These are phyloP conservation scores for Corvus moneduloides DNA, from an alignment of 2,113 vertebrate genomes.

Conservation along the genomic window DNA sequence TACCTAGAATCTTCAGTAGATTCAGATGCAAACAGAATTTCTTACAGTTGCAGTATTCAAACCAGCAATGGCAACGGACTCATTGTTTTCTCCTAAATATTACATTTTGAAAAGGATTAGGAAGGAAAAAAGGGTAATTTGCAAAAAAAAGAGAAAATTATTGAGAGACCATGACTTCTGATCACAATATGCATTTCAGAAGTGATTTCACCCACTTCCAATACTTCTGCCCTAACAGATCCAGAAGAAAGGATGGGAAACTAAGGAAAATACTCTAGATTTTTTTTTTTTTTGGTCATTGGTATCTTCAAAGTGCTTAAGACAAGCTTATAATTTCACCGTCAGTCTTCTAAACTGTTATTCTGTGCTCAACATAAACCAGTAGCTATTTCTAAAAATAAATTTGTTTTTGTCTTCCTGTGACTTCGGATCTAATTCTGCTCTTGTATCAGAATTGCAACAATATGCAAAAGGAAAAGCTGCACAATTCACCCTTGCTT, in stretches of 20 bases:
- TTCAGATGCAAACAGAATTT: not conserved
- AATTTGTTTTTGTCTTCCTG: not conserved
- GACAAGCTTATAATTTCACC: not conserved
- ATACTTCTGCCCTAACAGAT: not conserved
- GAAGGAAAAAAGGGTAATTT: not conserved
- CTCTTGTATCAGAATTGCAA: not conserved
- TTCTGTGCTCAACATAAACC: not conserved
- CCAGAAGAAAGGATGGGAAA: not conserved
- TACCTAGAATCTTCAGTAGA: not conserved
- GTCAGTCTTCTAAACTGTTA: not conserved
- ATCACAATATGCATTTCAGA: not conserved
- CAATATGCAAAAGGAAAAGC: not conserved
- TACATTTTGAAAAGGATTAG: not conserved
- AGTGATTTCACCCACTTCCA: not conserved
- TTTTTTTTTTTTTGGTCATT: not conserved
- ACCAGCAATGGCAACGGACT: not conserved
- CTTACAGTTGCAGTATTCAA: not conserved
- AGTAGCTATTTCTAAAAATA: not conserved
- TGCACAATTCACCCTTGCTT: not conserved
- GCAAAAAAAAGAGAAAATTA: not conserved
- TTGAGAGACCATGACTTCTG: not conserved
- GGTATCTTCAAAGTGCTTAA: not conserved
- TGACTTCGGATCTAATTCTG: not conserved
- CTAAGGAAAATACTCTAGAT: not conserved
- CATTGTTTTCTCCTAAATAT: not conserved